Base-by-base conservation (phyloP, 2,797 vertebrate species). In the Sebastolobus altivelis region DNA sequence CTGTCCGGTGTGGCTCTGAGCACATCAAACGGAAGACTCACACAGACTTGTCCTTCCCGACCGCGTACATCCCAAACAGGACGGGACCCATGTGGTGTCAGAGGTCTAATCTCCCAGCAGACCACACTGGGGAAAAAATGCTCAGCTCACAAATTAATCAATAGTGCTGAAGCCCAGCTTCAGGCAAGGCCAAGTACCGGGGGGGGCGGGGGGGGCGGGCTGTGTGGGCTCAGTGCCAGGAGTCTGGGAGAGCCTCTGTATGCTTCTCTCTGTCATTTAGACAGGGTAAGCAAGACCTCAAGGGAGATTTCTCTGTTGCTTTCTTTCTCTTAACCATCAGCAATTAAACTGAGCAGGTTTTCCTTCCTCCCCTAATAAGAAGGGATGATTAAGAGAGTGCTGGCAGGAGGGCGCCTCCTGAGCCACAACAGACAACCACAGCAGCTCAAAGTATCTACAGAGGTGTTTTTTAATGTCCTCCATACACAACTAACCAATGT, bases 331-430 rank as follows among this genome's bases (percentile, higher is more conserved):
- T 73, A 80, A 80, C 80, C 63, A 65, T 38, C 8, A 25, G 54
- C 74, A 87, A 74, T 88, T 82, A 83, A 84, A 70, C 54, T 18
- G 40, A 76, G 63, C 69, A 84, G 63, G 13, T 6, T 52, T 83
- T 72, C 79, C 52, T 85, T 86, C 75, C 75, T 74, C 9, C 65
- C 52, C 62, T 71, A 80, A 86, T 88, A 77, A 84, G 72, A 68
- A 40, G 38, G 71, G 65, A 77, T 79, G 78, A 81, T 86, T 80
- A 81, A 84, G 43, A 77, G 67, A 59, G 25, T 11, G 35, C 46
- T 71, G 75, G 55, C 65, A 79, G 67, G 56, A 72, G 16, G 59
- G 52, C n/a, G 66, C 56, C n/a, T 73, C 59, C 52, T 0, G 33
- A 82, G 65, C 58, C 58, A 79, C 62, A 58, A 38, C 68, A 72